These are phyloP conservation scores for Rhinichthys klamathensis DNA, from an alignment of 2,113 vertebrate species.

Conservation along the genomic window DNA sequence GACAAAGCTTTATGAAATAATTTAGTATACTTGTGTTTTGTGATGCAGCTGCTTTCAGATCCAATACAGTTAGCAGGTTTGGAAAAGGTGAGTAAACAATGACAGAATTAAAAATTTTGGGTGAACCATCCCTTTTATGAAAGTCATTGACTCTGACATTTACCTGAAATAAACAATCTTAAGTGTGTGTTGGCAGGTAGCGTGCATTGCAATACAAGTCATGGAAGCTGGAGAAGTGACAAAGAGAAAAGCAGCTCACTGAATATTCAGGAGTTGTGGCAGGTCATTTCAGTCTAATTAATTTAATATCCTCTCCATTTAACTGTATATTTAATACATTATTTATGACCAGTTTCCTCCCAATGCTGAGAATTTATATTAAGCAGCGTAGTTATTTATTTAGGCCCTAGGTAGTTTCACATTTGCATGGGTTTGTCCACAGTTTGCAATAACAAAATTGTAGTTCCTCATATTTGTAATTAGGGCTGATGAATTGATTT, in stretches of 20 bases:
- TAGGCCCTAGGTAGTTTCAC: background rate
- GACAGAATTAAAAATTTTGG: too few species aligned
- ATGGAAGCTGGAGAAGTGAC: background rate
- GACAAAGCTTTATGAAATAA: too few species aligned
- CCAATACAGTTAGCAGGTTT: too few species aligned
- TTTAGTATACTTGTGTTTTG: too few species aligned
- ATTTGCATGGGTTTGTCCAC: slow-evolving; percentile 6
- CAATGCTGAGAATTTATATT: background rate
- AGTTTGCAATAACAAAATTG: slow-evolving; percentile 26
- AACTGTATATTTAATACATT: slow-evolving; percentile 23
- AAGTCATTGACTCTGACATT: background rate
- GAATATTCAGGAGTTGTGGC: slow-evolving; percentile 25
- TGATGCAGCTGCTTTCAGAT: too few species aligned
- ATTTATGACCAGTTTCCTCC: slow-evolving; percentile 15
- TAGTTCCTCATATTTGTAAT: slow-evolving; percentile 19
- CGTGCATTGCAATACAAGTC: background rate
- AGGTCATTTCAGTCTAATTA: slow-evolving; percentile 19
- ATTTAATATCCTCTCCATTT: slow-evolving; percentile 27
- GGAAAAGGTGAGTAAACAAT: too few species aligned
- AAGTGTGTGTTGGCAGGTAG: background rate
- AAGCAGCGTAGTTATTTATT: slow-evolving; percentile 32
- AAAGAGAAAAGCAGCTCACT: background rate
- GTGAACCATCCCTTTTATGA: background rate
- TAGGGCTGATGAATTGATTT: slow-evolving; percentile 22
- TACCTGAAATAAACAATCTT: background rate